These are phyloP conservation scores for Papilio elwesi DNA, from an alignment of 2,888 invertebrate species.

Conservation along the genomic window DNA sequence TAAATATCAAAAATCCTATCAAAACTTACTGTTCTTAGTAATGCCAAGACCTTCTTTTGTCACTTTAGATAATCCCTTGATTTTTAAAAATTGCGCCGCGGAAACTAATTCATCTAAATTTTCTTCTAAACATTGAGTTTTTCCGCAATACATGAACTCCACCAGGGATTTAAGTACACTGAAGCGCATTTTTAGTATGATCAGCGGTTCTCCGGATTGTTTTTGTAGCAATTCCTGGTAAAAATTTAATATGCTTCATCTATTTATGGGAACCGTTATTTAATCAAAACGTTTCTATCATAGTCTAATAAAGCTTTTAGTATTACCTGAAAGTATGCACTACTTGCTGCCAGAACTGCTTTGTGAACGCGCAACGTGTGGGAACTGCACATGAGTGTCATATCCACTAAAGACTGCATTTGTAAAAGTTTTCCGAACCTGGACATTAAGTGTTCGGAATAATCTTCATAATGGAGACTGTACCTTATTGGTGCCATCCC, in stretches of 20 bases:
- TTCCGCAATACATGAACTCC: constrained; percentile 91
- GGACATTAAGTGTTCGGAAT: constrained; percentile 87
- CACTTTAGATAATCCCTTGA: constrained; percentile 84
- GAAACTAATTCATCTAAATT: constrained; percentile 87
- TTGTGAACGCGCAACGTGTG: constrained; percentile 90
- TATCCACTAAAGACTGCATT: constrained; percentile 89
- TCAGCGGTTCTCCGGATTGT: constrained; percentile 82
- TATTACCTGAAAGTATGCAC: constrained; percentile 88
- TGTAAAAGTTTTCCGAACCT: constrained; percentile 88
- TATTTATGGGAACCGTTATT: neutral
- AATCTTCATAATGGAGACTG: constrained; percentile 88
- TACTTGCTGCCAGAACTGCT: constrained; percentile 89
- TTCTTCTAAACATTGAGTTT: constrained; percentile 88
- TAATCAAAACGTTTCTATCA: constrained; percentile 27
- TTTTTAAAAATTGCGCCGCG: constrained; percentile 88
- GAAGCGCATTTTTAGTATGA: constrained; percentile 88
- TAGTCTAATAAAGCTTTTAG: constrained; percentile 12
- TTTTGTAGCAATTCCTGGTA: constrained; percentile 85
- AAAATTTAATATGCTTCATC: constrained; percentile 22
- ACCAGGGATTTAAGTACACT: constrained; percentile 88
- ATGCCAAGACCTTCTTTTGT: constrained; percentile 82
- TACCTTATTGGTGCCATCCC: constrained; percentile 83
- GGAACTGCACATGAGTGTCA: constrained; percentile 89
- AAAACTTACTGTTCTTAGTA: constrained; percentile 70
- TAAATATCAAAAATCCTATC: constrained; percentile 2